Evolutionary conservation across 2,888 invertebrate genomes (phyloP).

Genomic region (Orthosia gothica): DNA sequence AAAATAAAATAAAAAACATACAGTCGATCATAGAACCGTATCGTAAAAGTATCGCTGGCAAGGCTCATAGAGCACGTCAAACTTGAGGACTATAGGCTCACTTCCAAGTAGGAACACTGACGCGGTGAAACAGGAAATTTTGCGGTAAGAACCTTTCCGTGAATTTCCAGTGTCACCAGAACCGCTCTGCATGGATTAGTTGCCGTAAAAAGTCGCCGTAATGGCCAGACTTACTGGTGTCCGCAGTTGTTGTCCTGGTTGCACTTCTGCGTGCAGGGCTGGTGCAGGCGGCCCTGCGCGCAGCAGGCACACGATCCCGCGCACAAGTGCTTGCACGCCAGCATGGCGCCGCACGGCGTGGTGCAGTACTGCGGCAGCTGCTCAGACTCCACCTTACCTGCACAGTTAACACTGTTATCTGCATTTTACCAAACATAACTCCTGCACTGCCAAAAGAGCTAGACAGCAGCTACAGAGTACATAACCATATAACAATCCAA

Average conservation of each 20-base stretch:
- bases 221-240: slow-evolving; percentile 85
- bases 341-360: slow-evolving; percentile 85
- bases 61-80: too few species aligned
- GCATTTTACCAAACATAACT: not conserved
- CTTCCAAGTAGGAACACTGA: too few species aligned
- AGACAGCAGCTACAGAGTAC: too few species aligned
- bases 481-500: too few species aligned
- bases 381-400: slow-evolving; percentile 57
- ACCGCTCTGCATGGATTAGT: not conserved
- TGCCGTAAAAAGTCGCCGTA: not conserved
- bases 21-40: too few species aligned
- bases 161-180: too few species aligned
- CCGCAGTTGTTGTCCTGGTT: slow-evolving; percentile 92
- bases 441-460: too few species aligned
- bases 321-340: slow-evolving; percentile 91
- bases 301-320: slow-evolving; percentile 76
- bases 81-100: too few species aligned
- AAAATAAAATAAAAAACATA: too few species aligned
- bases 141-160: too few species aligned
- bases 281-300: slow-evolving; percentile 89
- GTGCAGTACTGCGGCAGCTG: slow-evolving; percentile 82
- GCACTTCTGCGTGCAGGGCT: slow-evolving; percentile 91
- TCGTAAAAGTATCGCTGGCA: too few species aligned
- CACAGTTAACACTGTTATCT: slow-evolving; percentile 8
- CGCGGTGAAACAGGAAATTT: too few species aligned